phyloP scores from a whole-genome alignment of 2,797 vertebrate genomes.

The Paratrypauchen microcephalus region DNA sequence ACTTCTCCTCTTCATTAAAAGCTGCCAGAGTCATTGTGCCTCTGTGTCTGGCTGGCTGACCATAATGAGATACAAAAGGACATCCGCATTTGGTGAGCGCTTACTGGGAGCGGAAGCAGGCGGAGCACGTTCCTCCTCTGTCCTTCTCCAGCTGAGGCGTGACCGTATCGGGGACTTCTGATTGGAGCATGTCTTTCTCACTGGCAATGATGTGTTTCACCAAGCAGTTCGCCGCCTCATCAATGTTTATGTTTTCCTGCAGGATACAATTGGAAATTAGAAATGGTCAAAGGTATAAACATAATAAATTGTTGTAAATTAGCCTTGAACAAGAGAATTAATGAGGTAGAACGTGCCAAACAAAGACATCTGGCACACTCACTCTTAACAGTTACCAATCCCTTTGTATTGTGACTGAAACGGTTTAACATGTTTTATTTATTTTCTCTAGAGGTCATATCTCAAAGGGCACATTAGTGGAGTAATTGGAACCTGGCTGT shows the following conservation, averaged over 20 bases:
- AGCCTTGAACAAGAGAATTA: neutral
- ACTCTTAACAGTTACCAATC: neutral
- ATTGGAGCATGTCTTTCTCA: slow-evolving; percentile 88
- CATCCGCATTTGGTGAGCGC: slow-evolving; percentile 16
- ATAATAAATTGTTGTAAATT: neutral
- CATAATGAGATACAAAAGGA: slow-evolving; percentile 44
- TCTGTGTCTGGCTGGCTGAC: slow-evolving; percentile 31
- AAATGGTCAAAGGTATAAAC: neutral
- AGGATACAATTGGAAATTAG: neutral
- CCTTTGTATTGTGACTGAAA: neutral
- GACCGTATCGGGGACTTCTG: slow-evolving; percentile 85
- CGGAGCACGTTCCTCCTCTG: slow-evolving; percentile 85
- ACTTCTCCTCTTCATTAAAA: slow-evolving; percentile 25
- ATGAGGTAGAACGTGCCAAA: slow-evolving; percentile 1
- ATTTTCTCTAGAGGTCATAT: neutral
- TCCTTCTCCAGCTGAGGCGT: slow-evolving; percentile 86
- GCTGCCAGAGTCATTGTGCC: slow-evolving; percentile 26
- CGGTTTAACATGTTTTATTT: neutral
- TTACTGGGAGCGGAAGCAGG: slow-evolving; percentile 89
- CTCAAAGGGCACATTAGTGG: neutral
- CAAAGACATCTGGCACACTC: neutral
- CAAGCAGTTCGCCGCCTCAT: slow-evolving; percentile 93
- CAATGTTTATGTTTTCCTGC: slow-evolving; percentile 98
- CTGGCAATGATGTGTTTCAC: slow-evolving; percentile 96
- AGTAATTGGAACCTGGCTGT: neutral